Percentiles rank a stretch among this genome's conserved stretches.
Evolutionary conservation across 1,140 invertebrate species (phyloP).

Genomic region (Drosophila triauraria): DNA sequence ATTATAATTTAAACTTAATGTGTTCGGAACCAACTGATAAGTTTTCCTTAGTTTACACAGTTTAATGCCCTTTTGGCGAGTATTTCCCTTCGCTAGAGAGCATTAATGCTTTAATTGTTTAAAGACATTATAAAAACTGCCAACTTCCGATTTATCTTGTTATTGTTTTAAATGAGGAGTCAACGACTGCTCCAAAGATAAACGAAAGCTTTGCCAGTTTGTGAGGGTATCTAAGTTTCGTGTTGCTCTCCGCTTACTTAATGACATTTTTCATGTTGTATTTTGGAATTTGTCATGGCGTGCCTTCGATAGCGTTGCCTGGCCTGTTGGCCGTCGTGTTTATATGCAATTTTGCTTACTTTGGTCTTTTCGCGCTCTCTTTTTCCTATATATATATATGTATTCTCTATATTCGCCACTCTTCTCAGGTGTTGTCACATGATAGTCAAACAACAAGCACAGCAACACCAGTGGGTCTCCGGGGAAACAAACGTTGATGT

Average conservation of each 20-base stretch:
- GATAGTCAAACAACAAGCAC: conserved; percentile 6
- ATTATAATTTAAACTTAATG: conserved; percentile 10
- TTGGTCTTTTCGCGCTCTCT: conserved; percentile 30
- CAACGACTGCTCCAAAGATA: conserved; percentile 5
- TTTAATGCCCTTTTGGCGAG: not conserved
- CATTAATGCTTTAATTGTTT: not conserved
- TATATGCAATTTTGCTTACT: conserved; percentile 46
- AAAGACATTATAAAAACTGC: not conserved
- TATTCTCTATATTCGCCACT: conserved; percentile 13
- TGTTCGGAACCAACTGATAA: conserved; percentile 9
- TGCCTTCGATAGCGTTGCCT: conserved; percentile 37
- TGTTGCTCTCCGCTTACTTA: not conserved
- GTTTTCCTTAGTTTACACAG: not conserved
- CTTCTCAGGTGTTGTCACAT: conserved; percentile 40
- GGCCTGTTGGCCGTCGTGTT: conserved; percentile 32
- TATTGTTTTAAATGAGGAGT: conserved; percentile 22
- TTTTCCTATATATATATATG: conserved; percentile 1
- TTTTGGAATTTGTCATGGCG: conserved; percentile 43
- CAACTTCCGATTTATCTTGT: conserved; percentile 22
- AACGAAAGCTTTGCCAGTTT: not conserved
- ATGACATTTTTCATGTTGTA: conserved; percentile 17
- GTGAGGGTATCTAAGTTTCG: conserved; percentile 27
- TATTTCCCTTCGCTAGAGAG: not conserved
- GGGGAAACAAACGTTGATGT: conserved; percentile 30
- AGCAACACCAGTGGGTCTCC: conserved; percentile 2